Evolutionary conservation across 2,113 vertebrate genomes (phyloP), one percentile per base, ranked within the genome.

Genomic region (Cyprichromis sp.): DNA sequence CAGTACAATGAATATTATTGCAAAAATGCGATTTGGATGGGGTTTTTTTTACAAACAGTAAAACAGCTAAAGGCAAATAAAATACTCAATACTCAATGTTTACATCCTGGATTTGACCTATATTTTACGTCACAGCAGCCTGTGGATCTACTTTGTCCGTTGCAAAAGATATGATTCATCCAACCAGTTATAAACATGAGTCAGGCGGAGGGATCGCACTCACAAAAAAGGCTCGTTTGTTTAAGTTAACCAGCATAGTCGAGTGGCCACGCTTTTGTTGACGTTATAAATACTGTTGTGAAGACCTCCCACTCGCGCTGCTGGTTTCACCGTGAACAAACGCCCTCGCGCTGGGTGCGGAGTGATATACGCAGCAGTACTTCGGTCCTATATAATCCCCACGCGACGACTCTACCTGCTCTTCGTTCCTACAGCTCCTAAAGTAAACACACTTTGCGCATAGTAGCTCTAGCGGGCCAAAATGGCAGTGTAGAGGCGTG

Each of bases 401-500:
- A 3, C 14, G 88, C 59, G 53, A 19, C 6, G 1, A 1, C 1
- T 0, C 0, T 0, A 1, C 1, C 2, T 9, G 54, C 19, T 26
- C 9, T 84, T 88, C 31, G 2, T 34, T 45, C 5, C 1, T 10
- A 1, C 1, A 31, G 1, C 4, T 47, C 3, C 6, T 0, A 0
- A 16, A 47, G 7, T 9, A 5, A 24, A 1, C 0, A 2, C 0
- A 0, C 2, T 2, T 3, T 1, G 6, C 0, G 0, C 0, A 3
- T 17, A 5, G 52, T 53, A 14, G 36, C 84, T n/a, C 11, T 5
- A 86, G 14, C 38, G 45, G 89, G 76, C 79, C 2, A 93, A 89
- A 84, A 97, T 97, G 96, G 96, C 96, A 81, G 80, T 94, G 1
- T 97, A 87, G 94, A 87, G 94, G 96, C 92, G 87, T 73, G 95